phyloP scores from a whole-genome alignment of 2,113 vertebrate genomes.

The Sciurus niger region DNA sequence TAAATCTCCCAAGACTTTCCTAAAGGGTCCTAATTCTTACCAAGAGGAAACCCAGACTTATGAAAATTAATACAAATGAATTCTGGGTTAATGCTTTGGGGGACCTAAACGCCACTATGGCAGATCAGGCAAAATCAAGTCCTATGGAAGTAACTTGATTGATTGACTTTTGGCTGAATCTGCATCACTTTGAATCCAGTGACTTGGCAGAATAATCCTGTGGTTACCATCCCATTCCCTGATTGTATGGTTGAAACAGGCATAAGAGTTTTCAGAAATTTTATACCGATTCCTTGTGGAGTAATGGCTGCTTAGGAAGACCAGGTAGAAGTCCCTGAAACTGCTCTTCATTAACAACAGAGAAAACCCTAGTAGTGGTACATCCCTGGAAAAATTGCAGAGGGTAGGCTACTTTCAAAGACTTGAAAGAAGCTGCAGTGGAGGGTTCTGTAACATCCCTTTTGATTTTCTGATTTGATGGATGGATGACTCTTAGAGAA shows the following conservation, averaged over 20 bases:
- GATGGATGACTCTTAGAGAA: neutral
- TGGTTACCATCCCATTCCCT: neutral
- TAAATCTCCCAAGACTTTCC: conserved; percentile 22
- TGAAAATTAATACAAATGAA: conserved; percentile 42
- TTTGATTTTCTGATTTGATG: conserved; percentile 35
- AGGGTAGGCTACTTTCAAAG: neutral
- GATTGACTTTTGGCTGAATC: neutral
- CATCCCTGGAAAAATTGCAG: neutral
- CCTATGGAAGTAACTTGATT: neutral
- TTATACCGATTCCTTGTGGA: neutral
- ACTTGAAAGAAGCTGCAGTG: neutral
- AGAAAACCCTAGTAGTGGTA: neutral
- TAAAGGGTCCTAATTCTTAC: neutral
- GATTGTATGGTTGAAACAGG: neutral
- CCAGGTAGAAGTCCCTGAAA: neutral
- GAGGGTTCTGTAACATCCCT: neutral
- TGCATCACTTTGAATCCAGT: neutral
- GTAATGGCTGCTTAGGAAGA: neutral
- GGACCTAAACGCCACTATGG: neutral
- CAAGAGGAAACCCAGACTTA: conserved; percentile 10
- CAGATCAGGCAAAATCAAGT: neutral
- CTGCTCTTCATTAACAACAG: conserved; percentile 21
- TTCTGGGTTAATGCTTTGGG: neutral
- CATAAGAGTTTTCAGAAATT: neutral
- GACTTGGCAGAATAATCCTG: neutral